Conservation (phyloP, 2,113 vertebrate species). For the Sebastes fasciatus region DNA sequence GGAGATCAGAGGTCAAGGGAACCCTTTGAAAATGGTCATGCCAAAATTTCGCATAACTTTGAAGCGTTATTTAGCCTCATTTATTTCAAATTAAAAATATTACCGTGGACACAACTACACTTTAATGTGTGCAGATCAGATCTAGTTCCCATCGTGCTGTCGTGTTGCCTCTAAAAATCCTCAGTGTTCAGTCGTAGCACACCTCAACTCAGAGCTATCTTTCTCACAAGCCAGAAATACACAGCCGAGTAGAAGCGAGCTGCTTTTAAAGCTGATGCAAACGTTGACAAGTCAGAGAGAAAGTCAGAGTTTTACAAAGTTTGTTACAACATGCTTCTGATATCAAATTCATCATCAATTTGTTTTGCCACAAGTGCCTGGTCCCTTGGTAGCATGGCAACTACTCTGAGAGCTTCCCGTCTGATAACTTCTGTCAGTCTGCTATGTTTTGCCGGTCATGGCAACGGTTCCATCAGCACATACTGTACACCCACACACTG, state of each 20-base stretch:
- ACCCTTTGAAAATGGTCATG: too few relatives aligned
- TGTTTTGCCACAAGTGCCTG: background rate
- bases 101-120: background rate
- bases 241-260: background rate
- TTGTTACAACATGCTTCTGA: background rate
- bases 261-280: background rate
- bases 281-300: background rate
- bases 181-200: background rate
- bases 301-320: background rate
- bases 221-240: background rate
- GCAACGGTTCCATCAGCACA: background rate
- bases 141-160: background rate
- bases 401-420: slow-evolving; percentile 21
- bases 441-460: slow-evolving; percentile 30
- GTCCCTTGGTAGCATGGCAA: background rate
- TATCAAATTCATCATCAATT: slow-evolving; percentile 11
- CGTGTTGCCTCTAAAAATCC: background rate
- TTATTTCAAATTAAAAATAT: too few relatives aligned
- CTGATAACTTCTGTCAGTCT: slow-evolving; percentile 2
- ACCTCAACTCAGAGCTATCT: background rate
- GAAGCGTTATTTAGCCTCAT: too few relatives aligned
- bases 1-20: too few relatives aligned
- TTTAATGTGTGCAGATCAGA: too few relatives aligned
- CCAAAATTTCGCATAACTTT: too few relatives aligned
- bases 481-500: slow-evolving; percentile 35